A percentile compares a stretch with the other conserved stretches of the same genome.
These are phyloP conservation scores for Drosophila macrothrix DNA, from an alignment of 2,888 invertebrate genomes.

Conservation along the genomic window DNA sequence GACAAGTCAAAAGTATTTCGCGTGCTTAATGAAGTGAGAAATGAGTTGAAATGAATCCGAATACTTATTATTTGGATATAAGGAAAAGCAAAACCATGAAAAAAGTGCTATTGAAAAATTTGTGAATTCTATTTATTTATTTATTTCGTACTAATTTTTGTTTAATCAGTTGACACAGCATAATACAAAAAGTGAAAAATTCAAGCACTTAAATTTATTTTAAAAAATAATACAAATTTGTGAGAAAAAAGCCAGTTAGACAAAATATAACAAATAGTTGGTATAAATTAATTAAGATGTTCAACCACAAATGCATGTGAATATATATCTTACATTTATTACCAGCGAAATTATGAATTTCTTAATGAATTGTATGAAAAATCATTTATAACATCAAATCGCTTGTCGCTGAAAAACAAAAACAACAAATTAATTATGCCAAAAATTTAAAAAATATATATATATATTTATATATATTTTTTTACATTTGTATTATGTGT, in stretches of 20 bases:
- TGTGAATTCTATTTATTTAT: not conserved
- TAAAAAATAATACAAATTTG: not conserved
- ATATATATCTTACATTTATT: not conserved
- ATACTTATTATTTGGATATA: constrained; percentile 18
- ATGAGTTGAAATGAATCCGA: constrained; percentile 54
- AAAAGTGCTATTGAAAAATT: not conserved
- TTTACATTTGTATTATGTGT: not conserved
- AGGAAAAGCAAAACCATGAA: constrained; percentile 21
- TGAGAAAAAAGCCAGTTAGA: not conserved
- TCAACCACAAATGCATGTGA: not conserved
- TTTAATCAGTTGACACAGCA: not conserved
- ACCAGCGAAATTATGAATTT: not conserved
- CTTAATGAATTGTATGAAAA: not conserved
- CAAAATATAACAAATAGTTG: not conserved
- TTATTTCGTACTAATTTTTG: not conserved
- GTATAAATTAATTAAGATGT: not conserved
- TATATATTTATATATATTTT: not conserved
- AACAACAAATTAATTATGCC: constrained; percentile 34
- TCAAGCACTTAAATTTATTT: not conserved
- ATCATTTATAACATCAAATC: constrained; percentile 11
- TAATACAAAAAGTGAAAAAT: not conserved
- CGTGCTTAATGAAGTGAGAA: constrained; percentile 65
- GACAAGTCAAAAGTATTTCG: constrained; percentile 23
- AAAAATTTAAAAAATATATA: constrained; percentile 8
- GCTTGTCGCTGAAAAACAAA: constrained; percentile 17